phyloP scores from a whole-genome alignment of 37 sponge, comb jelly and placozoan genomes.

The Axinella damicornis region DNA sequence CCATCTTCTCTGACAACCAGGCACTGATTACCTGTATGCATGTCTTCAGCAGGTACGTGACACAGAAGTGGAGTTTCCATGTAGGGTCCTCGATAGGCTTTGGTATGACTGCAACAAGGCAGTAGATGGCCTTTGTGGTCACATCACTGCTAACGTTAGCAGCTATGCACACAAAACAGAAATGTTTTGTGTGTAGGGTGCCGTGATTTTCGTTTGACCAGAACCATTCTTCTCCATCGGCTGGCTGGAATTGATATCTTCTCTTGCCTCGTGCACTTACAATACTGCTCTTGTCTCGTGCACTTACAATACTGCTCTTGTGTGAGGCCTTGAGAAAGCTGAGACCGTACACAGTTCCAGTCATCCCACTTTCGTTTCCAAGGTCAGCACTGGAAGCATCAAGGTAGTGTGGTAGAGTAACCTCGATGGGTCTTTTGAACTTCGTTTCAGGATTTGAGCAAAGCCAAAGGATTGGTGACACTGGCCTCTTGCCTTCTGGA shows the following conservation, averaged over 20 bases:
- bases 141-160: background rate
- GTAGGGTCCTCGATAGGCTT: background rate
- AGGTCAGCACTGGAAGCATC: background rate
- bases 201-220: background rate
- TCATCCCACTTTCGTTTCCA: too few relatives aligned
- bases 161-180: slow-evolving; percentile 20
- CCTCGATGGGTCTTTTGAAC: slow-evolving; percentile 24
- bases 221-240: slow-evolving; percentile 7
- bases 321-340: background rate
- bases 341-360: too few relatives aligned
- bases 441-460: slow-evolving; percentile 12
- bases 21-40: slow-evolving; percentile 25
- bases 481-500: background rate
- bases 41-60: slow-evolving; percentile 38
- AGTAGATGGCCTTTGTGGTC: slow-evolving; percentile 7
- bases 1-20: too few relatives aligned
- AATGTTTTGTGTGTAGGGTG: slow-evolving; percentile 22
- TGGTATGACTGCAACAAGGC: slow-evolving; percentile 31
- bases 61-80: slow-evolving; percentile 47
- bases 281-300: background rate
- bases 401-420: slow-evolving; percentile 32
- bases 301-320: background rate
- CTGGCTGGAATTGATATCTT: background rate
- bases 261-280: background rate
- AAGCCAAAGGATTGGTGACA: slow-evolving; percentile 41